Evolutionary conservation across 2,888 invertebrate genomes (phyloP).

Genomic region (Malachius bipustulatus): DNA sequence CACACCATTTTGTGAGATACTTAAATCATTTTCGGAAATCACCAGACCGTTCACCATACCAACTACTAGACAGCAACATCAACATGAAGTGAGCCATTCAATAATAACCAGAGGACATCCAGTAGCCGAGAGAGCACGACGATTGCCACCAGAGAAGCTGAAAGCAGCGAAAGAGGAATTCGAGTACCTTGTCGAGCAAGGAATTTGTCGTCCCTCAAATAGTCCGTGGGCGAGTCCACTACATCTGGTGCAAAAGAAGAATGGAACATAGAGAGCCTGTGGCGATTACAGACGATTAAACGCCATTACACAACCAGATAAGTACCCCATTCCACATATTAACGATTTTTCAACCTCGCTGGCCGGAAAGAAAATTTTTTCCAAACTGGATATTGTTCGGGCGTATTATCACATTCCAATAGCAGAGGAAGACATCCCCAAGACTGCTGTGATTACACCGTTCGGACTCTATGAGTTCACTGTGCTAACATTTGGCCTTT

Average conservation of each 20-base stretch:
- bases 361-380: slow-evolving; percentile 21
- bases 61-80: slow-evolving; percentile 1
- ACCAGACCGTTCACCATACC: too few species aligned
- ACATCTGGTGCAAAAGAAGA: slow-evolving; percentile 28
- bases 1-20: too few species aligned
- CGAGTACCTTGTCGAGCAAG: slow-evolving; percentile 20
- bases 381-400: slow-evolving; percentile 25
- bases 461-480: slow-evolving; percentile 14
- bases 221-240: slow-evolving; percentile 27
- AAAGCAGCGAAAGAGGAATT: slow-evolving; percentile 10
- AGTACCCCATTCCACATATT: slow-evolving; percentile 33
- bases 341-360: slow-evolving; percentile 26
- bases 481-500: slow-evolving; percentile 11
- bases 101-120: slow-evolving; percentile 21
- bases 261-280: slow-evolving; percentile 29
- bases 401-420: slow-evolving; percentile 32
- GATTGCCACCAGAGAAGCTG: slow-evolving; percentile 23
- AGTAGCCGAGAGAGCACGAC: slow-evolving; percentile 22
- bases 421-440: slow-evolving; percentile 22
- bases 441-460: slow-evolving; percentile 14
- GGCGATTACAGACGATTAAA: slow-evolving; percentile 30
- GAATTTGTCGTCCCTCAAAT: slow-evolving; percentile 17
- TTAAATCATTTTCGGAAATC: too few species aligned
- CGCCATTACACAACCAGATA: slow-evolving; percentile 35
- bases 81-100: slow-evolving; percentile 20